phyloP scores from a whole-genome alignment of 64 coral and sea anemone species.

The Trachythela sp. region DNA sequence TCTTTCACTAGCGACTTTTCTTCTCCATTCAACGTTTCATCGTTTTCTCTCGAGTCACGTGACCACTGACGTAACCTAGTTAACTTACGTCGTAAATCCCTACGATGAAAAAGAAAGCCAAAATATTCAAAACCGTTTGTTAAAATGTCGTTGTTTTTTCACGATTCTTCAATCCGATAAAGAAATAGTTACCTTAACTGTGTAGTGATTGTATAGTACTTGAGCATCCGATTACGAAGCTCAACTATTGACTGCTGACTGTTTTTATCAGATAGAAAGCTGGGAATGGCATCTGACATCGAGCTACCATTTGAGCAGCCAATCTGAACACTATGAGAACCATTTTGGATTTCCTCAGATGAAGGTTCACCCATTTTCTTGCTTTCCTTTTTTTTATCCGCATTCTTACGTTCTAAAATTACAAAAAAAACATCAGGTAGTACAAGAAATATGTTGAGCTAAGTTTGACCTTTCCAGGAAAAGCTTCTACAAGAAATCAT shows the following conservation, averaged over 20 bases:
- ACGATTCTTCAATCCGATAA: not conserved
- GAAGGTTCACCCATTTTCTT: not conserved
- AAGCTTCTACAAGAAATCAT: too few relatives aligned
- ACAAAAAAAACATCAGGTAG: too few relatives aligned
- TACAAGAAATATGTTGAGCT: too few relatives aligned
- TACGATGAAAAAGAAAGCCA: not conserved
- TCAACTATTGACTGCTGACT: not conserved
- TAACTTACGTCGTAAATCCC: not conserved
- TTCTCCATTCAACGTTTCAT: not conserved
- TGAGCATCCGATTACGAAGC: not conserved
- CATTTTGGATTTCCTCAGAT: not conserved
- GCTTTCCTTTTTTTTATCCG: not conserved
- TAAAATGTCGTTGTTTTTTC: not conserved
- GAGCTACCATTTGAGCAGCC: not conserved
- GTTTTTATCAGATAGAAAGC: not conserved
- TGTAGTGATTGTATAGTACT: not conserved
- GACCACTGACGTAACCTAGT: not conserved
- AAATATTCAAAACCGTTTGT: not conserved
- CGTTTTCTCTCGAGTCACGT: not conserved
- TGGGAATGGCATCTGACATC: not conserved
- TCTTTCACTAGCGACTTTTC: not conserved
- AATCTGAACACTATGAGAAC: not conserved
- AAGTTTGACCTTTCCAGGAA: too few relatives aligned
- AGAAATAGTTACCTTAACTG: not conserved
- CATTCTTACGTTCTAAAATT: too few relatives aligned